Conservation (phyloP, 2,113 vertebrate species). For the Numida meleagris region DNA sequence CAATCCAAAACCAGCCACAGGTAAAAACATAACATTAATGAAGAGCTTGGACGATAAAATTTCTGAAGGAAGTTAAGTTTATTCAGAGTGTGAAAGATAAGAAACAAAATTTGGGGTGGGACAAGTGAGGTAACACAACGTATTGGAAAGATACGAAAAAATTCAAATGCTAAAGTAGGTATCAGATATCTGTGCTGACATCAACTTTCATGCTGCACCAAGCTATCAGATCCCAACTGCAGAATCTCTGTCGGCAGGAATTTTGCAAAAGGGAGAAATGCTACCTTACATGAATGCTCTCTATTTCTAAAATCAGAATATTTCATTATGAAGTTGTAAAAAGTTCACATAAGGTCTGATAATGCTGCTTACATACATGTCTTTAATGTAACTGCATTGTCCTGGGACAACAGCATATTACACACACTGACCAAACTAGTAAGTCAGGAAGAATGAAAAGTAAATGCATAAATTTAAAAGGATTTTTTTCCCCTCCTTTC, state of each 20-base stretch:
- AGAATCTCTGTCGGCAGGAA: not conserved
- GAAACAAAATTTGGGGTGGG: not conserved
- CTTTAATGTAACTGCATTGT: not conserved
- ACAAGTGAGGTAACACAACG: not conserved
- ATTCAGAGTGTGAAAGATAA: not conserved
- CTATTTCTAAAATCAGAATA: not conserved
- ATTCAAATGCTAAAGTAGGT: not conserved
- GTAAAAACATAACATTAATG: not conserved
- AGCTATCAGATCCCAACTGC: not conserved
- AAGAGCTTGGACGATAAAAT: not conserved
- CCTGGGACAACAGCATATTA: not conserved
- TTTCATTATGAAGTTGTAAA: not conserved
- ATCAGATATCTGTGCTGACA: not conserved
- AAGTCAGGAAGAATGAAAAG: not conserved
- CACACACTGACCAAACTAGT: not conserved
- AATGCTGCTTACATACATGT: not conserved
- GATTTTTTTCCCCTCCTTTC: not conserved
- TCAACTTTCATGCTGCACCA: not conserved
- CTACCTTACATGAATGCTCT: rapidly evolving
- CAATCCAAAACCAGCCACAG: not conserved
- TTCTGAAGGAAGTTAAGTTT: not conserved
- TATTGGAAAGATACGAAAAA: not conserved
- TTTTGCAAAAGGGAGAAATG: not conserved
- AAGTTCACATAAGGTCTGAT: not conserved
- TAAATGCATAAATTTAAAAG: not conserved